A percentile compares a stretch with the other conserved stretches of the same genome.
phyloP scores from a whole-genome alignment of 2,888 invertebrate species.

The Tortricodes alternella region DNA sequence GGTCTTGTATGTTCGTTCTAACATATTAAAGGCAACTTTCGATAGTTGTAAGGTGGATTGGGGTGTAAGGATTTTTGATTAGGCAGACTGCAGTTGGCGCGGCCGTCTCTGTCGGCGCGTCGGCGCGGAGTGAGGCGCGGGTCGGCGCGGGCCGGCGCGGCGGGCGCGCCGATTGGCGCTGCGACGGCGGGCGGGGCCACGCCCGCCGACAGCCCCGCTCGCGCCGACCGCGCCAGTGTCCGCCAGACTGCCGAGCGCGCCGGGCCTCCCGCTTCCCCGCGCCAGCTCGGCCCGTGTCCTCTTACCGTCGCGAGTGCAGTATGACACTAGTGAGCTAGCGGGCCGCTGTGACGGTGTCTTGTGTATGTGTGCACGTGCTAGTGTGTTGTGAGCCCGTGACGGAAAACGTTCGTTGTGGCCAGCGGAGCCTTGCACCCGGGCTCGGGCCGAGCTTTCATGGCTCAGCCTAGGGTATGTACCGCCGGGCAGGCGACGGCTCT shows the following conservation, averaged over 20 bases:
- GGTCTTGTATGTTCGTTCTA: too few relatives aligned
- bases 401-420: slow-evolving; percentile 81
- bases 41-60: too few relatives aligned
- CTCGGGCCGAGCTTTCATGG: slow-evolving; percentile 92
- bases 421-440: slow-evolving; percentile 82
- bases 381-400: slow-evolving; percentile 80
- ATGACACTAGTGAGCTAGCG: slow-evolving; percentile 83
- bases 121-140: slow-evolving; percentile 42
- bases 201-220: slow-evolving; percentile 53
- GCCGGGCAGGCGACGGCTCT: neutral
- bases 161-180: slow-evolving; percentile 59
- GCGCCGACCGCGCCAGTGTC: slow-evolving; percentile 73
- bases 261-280: slow-evolving; percentile 82
- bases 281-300: slow-evolving; percentile 80
- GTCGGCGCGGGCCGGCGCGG: slow-evolving; percentile 48
- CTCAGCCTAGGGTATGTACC: slow-evolving; percentile 93
- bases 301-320: slow-evolving; percentile 78
- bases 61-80: too few relatives aligned
- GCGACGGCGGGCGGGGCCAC: slow-evolving; percentile 38
- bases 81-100: too few relatives aligned
- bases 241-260: slow-evolving; percentile 81
- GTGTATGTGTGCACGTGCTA: slow-evolving; percentile 80
- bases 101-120: slow-evolving; percentile 54
- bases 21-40: too few relatives aligned
- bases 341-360: slow-evolving; percentile 81